These are phyloP conservation scores for Tenrec ecaudatus DNA, from an alignment of 2,113 vertebrate genomes.

Conservation along the genomic window DNA sequence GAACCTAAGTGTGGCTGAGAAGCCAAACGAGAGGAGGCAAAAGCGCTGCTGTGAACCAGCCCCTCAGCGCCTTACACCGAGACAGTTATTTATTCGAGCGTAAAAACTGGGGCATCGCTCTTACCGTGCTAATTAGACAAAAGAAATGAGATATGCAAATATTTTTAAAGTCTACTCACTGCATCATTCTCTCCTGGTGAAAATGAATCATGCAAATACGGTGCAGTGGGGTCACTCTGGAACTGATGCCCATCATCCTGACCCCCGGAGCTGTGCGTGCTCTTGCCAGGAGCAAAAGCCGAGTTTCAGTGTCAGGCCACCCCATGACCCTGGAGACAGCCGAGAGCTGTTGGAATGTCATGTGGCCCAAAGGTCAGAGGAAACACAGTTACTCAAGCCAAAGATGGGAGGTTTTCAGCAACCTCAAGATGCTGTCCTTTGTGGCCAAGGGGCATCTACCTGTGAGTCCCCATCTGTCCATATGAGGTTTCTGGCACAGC, in stretches of 20 bases:
- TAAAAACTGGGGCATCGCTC: conserved; percentile 72
- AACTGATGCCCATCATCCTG: neutral
- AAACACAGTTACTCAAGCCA: neutral
- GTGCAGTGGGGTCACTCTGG: neutral
- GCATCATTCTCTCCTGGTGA: conserved; percentile 31
- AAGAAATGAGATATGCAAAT: conserved; percentile 81
- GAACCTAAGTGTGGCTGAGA: conserved; percentile 19
- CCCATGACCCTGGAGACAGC: neutral
- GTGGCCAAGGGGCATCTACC: neutral
- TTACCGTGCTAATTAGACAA: conserved; percentile 67
- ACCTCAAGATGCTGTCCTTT: neutral
- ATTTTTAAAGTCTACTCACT: conserved; percentile 26
- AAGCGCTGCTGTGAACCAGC: neutral
- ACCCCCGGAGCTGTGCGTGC: neutral
- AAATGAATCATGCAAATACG: conserved; percentile 57
- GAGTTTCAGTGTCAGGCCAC: neutral
- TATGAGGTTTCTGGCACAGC: neutral
- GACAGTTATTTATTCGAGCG: conserved; percentile 63
- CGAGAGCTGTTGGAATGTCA: neutral
- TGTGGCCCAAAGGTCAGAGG: neutral
- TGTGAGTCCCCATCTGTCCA: too few species aligned
- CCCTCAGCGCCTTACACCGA: neutral
- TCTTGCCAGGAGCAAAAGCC: neutral
- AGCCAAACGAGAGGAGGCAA: neutral
- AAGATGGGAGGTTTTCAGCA: conserved; percentile 9